These are phyloP conservation scores for Corythornis leucogaster DNA, from an alignment of 2,797 vertebrate species.

Conservation along the genomic window DNA sequence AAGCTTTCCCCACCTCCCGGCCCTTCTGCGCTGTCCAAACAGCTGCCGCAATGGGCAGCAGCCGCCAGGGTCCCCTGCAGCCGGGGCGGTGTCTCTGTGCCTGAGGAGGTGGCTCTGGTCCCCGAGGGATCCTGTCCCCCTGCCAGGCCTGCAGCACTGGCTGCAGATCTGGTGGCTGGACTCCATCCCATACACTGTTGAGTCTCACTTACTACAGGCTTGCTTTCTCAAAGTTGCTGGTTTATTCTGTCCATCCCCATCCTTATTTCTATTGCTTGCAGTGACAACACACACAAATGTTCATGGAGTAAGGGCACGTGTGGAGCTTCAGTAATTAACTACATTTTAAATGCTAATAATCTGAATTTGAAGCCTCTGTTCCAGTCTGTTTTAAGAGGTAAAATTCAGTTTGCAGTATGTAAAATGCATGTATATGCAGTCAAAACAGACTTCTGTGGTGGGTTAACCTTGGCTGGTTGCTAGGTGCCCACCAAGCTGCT, in stretches of 20 bases:
- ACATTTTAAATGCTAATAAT: background rate
- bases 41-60: too few species aligned
- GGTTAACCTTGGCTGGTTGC: too few species aligned
- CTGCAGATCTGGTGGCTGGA: too few species aligned
- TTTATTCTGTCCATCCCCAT: background rate
- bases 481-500: too few species aligned
- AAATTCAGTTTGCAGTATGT: background rate
- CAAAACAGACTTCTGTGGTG: background rate
- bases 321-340: background rate
- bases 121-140: too few species aligned
- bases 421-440: background rate
- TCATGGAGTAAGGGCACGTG: background rate
- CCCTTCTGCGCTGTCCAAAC: too few species aligned
- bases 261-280: background rate
- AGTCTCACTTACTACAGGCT: background rate
- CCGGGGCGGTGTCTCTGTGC: too few species aligned
- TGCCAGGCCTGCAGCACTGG: too few species aligned
- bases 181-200: too few species aligned
- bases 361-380: background rate
- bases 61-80: too few species aligned
- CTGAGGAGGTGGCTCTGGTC: too few species aligned
- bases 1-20: too few species aligned
- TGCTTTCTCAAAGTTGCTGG: background rate
- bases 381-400: background rate
- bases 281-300: background rate